Percentiles rank a stretch among this genome's conserved stretches.
phyloP scores from a whole-genome alignment of 1,140 invertebrate genomes.

The Sitobion miscanthi region DNA sequence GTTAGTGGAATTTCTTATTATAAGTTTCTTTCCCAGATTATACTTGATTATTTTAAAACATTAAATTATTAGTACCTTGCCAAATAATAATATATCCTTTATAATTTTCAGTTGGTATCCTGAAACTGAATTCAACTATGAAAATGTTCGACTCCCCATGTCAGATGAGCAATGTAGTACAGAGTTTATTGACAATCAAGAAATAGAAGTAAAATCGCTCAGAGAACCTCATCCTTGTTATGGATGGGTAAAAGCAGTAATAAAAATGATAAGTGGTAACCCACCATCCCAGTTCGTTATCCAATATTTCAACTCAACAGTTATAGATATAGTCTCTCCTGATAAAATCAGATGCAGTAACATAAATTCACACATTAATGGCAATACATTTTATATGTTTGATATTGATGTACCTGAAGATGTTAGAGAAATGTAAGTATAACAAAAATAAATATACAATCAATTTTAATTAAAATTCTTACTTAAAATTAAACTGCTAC shows the following conservation, averaged over 20 bases:
- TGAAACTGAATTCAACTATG: conserved; percentile 88
- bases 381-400: conserved; percentile 90
- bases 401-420: conserved; percentile 94
- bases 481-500: no score
- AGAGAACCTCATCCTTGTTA: conserved; percentile 85
- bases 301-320: conserved; percentile 72
- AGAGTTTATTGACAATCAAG: conserved; percentile 85
- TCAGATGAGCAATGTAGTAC: conserved; percentile 64
- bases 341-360: conserved; percentile 83
- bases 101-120: conserved; percentile 81
- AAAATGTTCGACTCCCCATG: conserved; percentile 87
- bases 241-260: conserved; percentile 87
- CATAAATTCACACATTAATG: conserved; percentile 81
- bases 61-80: no score
- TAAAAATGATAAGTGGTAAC: conserved; percentile 53
- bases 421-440: conserved; percentile 88
- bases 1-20: no score
- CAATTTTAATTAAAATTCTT: not conserved
- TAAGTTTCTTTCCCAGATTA: no score
- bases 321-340: conserved; percentile 88
- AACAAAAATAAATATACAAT: conserved; percentile 30
- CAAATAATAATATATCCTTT: conserved; percentile 12
- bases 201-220: conserved; percentile 89
- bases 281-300: conserved; percentile 42
- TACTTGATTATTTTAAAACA: no score